Percentiles rank a stretch among this genome's conserved stretches.
These are phyloP conservation scores for Rhingia rostrata DNA, from an alignment of 2,888 invertebrate species.

Conservation along the genomic window DNA sequence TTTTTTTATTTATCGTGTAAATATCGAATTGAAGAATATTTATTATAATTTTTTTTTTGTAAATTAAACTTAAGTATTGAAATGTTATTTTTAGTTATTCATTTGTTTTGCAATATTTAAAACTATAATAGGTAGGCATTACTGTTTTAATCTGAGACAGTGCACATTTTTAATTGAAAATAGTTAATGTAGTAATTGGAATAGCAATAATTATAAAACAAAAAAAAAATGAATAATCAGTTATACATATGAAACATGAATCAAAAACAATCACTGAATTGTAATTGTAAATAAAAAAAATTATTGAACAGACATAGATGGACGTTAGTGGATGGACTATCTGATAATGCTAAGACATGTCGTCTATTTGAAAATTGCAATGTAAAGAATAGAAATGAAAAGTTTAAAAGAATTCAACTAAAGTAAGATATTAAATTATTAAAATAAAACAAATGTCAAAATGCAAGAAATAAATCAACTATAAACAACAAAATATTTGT, in stretches of 20 bases:
- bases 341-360: conserved; percentile 36
- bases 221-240: conserved; percentile 48
- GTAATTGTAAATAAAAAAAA: conserved; percentile 55
- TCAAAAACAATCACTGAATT: conserved; percentile 22
- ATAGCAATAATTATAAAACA: conserved; percentile 59
- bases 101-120: conserved; percentile 71
- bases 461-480: conserved; percentile 44
- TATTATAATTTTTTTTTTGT: conserved; percentile 45
- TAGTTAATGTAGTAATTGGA: conserved; percentile 55
- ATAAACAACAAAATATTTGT: conserved; percentile 9
- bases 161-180: conserved; percentile 50
- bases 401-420: conserved; percentile 21
- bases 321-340: conserved; percentile 24
- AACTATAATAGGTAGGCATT: conserved; percentile 11
- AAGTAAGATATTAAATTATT: conserved; percentile 68
- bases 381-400: conserved; percentile 36
- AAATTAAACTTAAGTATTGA: conserved; percentile 28
- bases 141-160: conserved; percentile 55
- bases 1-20: conserved; percentile 60
- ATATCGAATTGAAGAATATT: conserved; percentile 46
- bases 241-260: conserved; percentile 31
- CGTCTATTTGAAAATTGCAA: conserved; percentile 63
- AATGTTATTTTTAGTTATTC: conserved; percentile 36
- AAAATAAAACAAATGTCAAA: conserved; percentile 35
- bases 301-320: background rate